A percentile compares a stretch with the other conserved stretches of the same genome.
Evolutionary conservation across 2,888 invertebrate genomes (phyloP).

Genomic region (Rugalucina vietnamica): DNA sequence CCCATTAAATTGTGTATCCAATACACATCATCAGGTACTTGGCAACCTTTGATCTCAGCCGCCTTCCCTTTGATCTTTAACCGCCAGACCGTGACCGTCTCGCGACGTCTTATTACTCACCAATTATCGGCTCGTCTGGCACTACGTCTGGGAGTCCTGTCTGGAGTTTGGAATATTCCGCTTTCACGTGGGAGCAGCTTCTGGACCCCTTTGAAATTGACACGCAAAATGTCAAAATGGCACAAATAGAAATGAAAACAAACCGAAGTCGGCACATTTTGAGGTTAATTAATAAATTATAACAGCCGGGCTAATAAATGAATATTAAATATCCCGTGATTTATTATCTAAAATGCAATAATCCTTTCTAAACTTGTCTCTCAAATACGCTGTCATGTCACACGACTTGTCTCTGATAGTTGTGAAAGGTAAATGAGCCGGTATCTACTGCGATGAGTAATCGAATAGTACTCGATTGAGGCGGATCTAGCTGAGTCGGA

Average conservation of each 20-base stretch:
- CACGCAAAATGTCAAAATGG: background rate
- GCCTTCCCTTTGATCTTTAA: background rate
- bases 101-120: slow-evolving; percentile 17
- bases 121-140: slow-evolving; percentile 38
- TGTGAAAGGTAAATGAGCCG: background rate
- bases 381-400: background rate
- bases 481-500: background rate
- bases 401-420: background rate
- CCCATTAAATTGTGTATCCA: background rate
- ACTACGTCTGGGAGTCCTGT: slow-evolving; percentile 13
- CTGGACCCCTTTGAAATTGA: background rate
- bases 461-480: background rate
- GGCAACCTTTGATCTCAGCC: background rate
- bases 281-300: background rate
- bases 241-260: background rate
- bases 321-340: background rate
- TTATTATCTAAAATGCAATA: background rate
- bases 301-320: background rate
- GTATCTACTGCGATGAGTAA: background rate
- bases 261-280: background rate
- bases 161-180: background rate
- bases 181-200: background rate
- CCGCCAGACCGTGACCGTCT: slow-evolving; percentile 4
- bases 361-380: background rate
- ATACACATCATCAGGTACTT: background rate